Base-by-base conservation (phyloP, 1,140 invertebrate genomes). In the Ooceraea biroi region DNA sequence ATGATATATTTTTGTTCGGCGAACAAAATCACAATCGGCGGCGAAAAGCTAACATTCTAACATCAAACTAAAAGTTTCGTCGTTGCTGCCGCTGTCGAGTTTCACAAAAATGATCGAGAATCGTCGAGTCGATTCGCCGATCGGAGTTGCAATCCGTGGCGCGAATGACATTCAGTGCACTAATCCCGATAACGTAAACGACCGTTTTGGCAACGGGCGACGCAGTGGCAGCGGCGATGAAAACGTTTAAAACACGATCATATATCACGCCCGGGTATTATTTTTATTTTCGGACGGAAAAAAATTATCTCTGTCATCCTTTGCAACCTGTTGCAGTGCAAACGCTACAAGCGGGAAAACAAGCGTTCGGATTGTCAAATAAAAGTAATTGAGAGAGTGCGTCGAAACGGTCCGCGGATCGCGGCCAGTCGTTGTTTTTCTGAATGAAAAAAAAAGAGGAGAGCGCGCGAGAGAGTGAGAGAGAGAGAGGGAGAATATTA, bases 291-390 rank as follows among this genome's bases (percentile, higher is more conserved):
- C 63, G 50, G 74, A 36, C 41, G 50, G 61, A 65, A 65, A 83
- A 83, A 77, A 78, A 78, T 83, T 76, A 77, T 83, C 72, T 66
- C 74, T 78, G 61, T 65, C 50, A 83, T 57, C 82, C 48, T 82
- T 76, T 80, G 73, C 83, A 72, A 85, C 83, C 83, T 85, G 88
- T 84, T 68, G 85, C 82, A 86, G 87, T 86, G 86, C 88, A 90
- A 88, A 85, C 76, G 85, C 85, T 84, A 85, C 86, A 84, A 89
- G 83, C 85, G 85, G 89, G 90, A 84, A 85, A 89, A 85, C 80
- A 84, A 69, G 84, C 63, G 71, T 82, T 58, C 55, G 83, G 69
- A 83, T 83, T 76, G 82, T 83, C 82, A 83, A 83, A 77, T 83
- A 83, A 83, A 83, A 63, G 60, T 77, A 83, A 74, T 74, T 77